phyloP scores from a whole-genome alignment of 1,140 invertebrate genomes.

The Zaprionus lachaisei region DNA sequence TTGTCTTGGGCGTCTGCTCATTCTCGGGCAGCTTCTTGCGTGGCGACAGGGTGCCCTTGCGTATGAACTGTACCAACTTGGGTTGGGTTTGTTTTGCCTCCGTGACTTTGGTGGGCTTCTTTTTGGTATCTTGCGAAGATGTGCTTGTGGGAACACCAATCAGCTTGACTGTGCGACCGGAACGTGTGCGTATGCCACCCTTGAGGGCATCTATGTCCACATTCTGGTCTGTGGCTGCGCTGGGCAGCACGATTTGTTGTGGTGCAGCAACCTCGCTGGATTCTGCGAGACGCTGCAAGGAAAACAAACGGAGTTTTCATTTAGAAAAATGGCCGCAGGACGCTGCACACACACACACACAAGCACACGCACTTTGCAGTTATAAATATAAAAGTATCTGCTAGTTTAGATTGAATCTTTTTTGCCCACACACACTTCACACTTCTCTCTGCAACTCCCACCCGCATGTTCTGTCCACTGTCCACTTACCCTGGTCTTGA shows the following conservation, averaged over 20 bases:
- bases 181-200: conserved; percentile 73
- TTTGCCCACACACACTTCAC: conserved; percentile 5
- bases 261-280: conserved; percentile 40
- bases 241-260: conserved; percentile 20
- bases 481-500: conserved; percentile 86
- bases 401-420: conserved; percentile 1
- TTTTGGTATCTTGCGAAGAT: conserved; percentile 42
- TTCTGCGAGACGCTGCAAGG: conserved; percentile 66
- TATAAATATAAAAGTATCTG: conserved; percentile 48
- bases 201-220: conserved; percentile 70
- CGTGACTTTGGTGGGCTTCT: conserved; percentile 59
- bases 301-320: not conserved
- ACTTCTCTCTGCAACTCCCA: not conserved
- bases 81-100: conserved; percentile 75
- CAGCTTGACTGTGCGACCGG: conserved; percentile 69
- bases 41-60: conserved; percentile 72
- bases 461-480: conserved; percentile 63
- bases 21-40: conserved; percentile 58
- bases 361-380: not conserved
- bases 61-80: conserved; percentile 80
- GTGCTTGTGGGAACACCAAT: conserved; percentile 58
- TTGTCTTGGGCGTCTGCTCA: conserved; percentile 62
- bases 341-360: conserved; percentile 14
- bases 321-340: conserved; percentile 53
- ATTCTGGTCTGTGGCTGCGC: conserved; percentile 50